Evolutionary conservation across 2,113 vertebrate genomes (phyloP), one percentile per base, ranked within the genome.

Genomic region (Oreotragus oreotragus): DNA sequence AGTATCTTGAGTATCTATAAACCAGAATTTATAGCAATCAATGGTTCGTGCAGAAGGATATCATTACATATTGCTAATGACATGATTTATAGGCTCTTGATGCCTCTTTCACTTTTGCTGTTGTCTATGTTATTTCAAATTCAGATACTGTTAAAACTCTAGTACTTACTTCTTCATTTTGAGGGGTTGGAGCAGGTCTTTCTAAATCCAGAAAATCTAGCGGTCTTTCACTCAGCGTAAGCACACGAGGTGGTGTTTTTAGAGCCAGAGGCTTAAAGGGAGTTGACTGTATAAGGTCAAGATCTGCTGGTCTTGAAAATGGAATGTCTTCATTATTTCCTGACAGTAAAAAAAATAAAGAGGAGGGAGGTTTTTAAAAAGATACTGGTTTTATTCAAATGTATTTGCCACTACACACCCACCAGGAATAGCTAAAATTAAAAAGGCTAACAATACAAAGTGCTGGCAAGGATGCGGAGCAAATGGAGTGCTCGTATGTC

Each of bases 221-320:
- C 0, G 99, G 99, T 93, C 98, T 99, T 77, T 99, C 99, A 97
- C 97, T 99, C 92, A 99, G 99, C 2, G 99, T 99, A 94, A 99
- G 99, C 93, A 99, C 99, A 97, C 99, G 99, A 66, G 99, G 99
- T 55, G 99, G 99, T 86, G 99, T 99, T 99, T 99, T 99, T 90
- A 99, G 98, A 86, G 99, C 99, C 91, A 99, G 98, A 70, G 99
- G 98, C 98, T 99, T 99, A 91, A 99, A 98, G 33, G 99, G 98
- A 84, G 99, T 99, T 84, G 99, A 99, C 97, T 99, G 99, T 97
- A 99, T 99, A 87, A 99, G 99, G 98, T 99, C 99, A 97, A 99
- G 99, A 98, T 99, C 99, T 98, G 99, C 99, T 81, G 99, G 99
- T 98, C 99, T 99, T 98, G 99, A 97, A 98, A 99, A 99, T 98